phyloP scores from a whole-genome alignment of 2,113 vertebrate species.

The Phycodurus eques region DNA sequence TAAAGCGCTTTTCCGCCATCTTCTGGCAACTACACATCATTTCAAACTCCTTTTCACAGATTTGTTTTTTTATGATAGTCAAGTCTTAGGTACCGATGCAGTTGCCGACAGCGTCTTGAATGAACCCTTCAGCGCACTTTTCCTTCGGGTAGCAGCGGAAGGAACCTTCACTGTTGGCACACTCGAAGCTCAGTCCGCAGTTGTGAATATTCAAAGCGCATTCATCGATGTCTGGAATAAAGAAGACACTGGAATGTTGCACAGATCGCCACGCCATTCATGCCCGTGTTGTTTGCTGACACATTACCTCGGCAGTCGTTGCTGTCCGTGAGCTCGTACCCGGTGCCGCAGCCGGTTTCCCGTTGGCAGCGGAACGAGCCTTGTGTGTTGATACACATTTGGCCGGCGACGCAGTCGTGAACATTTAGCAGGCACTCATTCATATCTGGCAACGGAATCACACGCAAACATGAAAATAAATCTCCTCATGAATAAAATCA shows the following conservation, averaged over 20 bases:
- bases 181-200: conserved; percentile 83
- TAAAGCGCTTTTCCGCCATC: not conserved
- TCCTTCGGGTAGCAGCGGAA: conserved; percentile 85
- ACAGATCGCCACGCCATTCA: not conserved
- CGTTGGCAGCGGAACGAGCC: conserved; percentile 88
- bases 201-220: conserved; percentile 86
- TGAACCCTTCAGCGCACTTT: conserved; percentile 81
- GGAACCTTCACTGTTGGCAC: conserved; percentile 90
- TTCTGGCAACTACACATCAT: not conserved
- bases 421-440: conserved; percentile 83
- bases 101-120: conserved; percentile 83
- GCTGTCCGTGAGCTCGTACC: conserved; percentile 83
- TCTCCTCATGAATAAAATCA: not conserved
- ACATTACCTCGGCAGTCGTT: conserved; percentile 84
- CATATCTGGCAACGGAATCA: conserved; percentile 72
- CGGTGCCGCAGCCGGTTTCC: conserved; percentile 84
- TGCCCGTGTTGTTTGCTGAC: not conserved
- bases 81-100: conserved; percentile 82
- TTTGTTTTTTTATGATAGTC: too few relatives aligned
- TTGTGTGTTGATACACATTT: conserved; percentile 82
- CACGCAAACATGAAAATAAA: not conserved
- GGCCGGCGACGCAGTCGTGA: conserved; percentile 80
- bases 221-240: conserved; percentile 87
- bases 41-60: not conserved
- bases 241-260: not conserved